These are phyloP conservation scores for Acrobasis consociella DNA, from an alignment of 2,888 invertebrate genomes.

Conservation along the genomic window DNA sequence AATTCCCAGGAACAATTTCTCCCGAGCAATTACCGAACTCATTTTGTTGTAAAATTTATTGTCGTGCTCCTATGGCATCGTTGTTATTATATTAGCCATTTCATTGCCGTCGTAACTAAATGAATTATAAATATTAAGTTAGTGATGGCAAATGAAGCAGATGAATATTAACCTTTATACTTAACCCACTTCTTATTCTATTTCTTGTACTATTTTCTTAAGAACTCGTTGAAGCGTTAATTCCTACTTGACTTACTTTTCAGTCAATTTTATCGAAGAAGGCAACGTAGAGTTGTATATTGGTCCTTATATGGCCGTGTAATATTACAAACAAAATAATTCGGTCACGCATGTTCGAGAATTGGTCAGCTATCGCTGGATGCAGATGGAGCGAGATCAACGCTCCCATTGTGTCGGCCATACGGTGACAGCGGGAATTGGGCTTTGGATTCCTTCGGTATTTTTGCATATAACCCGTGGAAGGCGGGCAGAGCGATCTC, in stretches of 20 bases:
- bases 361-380: slow-evolving; percentile 64
- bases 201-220: slow-evolving; percentile 4
- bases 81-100: slow-evolving; percentile 9
- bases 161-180: slow-evolving; percentile 9
- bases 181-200: slow-evolving; percentile 16
- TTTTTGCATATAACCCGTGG: slow-evolving; percentile 70
- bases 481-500: slow-evolving; percentile 64
- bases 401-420: slow-evolving; percentile 76
- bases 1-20: slow-evolving; percentile 1
- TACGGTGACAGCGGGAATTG: slow-evolving; percentile 77
- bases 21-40: slow-evolving; percentile 5
- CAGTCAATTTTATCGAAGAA: background rate
- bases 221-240: background rate
- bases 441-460: slow-evolving; percentile 76
- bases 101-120: background rate
- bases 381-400: slow-evolving; percentile 71
- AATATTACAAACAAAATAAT: slow-evolving; percentile 42
- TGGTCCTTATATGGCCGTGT: slow-evolving; percentile 45
- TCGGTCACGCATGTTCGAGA: slow-evolving; percentile 53
- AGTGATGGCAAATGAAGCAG: slow-evolving; percentile 2
- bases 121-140: slow-evolving; percentile 1
- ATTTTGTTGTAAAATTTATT: slow-evolving; percentile 10
- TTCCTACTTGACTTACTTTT: slow-evolving; percentile 13
- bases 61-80: background rate
- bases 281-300: background rate